phyloP scores from a whole-genome alignment of 2,888 invertebrate species.

The Rhogogaster chlorosoma region DNA sequence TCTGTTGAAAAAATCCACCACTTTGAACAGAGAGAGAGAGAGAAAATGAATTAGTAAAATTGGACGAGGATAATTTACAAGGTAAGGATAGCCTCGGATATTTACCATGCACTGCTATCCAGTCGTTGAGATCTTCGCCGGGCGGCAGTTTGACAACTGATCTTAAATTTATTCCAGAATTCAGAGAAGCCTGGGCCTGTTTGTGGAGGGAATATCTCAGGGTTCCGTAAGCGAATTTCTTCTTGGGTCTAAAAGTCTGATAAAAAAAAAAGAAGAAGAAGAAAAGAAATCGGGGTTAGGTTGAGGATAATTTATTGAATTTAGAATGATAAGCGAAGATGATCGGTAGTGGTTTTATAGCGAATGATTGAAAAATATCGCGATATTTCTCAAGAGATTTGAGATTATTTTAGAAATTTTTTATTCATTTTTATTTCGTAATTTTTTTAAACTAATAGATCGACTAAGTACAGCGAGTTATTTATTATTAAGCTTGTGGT shows the following conservation, averaged over 20 bases:
- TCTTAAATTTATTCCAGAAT: conserved; percentile 92
- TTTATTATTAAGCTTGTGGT: background rate
- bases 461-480: background rate
- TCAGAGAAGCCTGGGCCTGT: conserved; percentile 93
- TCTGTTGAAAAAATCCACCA: conserved; percentile 96
- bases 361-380: background rate
- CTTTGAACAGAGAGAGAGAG: conserved; percentile 78
- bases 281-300: no score
- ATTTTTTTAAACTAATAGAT: background rate
- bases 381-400: background rate
- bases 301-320: conserved; percentile 1
- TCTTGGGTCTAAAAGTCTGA: conserved; percentile 94
- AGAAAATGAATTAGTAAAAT: background rate
- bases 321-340: conserved; percentile 39
- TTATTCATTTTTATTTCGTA: background rate
- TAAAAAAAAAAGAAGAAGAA: no score
- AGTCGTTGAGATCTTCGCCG: conserved; percentile 92
- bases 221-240: conserved; percentile 92
- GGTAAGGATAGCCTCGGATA: background rate
- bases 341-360: background rate
- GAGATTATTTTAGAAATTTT: background rate
- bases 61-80: conserved; percentile 15
- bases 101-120: conserved; percentile 95
- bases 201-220: conserved; percentile 92
- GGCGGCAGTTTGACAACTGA: conserved; percentile 90